Evolutionary conservation across 2,797 vertebrate species (phyloP).

Genomic region (Hoplostethus mediterraneus): DNA sequence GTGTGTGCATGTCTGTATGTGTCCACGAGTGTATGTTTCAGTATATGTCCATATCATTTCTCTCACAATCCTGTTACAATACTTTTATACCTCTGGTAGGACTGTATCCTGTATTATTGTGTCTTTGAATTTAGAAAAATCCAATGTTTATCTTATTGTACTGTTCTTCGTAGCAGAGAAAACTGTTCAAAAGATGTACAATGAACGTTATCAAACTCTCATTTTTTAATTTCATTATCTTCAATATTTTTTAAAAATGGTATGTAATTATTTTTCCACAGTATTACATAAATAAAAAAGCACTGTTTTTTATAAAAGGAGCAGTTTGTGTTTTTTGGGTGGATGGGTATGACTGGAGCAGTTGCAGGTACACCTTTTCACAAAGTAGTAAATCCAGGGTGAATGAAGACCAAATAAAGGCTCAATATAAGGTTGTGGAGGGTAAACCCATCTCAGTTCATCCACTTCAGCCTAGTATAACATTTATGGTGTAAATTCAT

Average conservation of each 20-base stretch:
- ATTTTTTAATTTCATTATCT: conserved; percentile 88
- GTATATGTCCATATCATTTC: conserved; percentile 84
- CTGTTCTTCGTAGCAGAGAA: conserved; percentile 89
- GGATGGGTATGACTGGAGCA: neutral
- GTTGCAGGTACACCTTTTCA: neutral
- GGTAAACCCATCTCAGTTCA: no score
- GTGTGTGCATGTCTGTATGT: conserved; percentile 33
- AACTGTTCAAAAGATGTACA: conserved; percentile 85
- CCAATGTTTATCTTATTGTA: conserved; percentile 88
- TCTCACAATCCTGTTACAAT: conserved; percentile 85
- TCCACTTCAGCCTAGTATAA: no score
- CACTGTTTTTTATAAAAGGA: conserved; percentile 87
- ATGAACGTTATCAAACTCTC: conserved; percentile 84
- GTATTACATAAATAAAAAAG: conserved; percentile 91
- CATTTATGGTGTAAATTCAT: no score
- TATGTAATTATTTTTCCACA: conserved; percentile 92
- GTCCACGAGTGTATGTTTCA: conserved; percentile 65
- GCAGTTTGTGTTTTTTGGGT: conserved; percentile 6
- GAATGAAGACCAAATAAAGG: neutral
- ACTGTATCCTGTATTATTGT: conserved; percentile 89
- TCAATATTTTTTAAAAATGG: conserved; percentile 90
- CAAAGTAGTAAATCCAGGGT: neutral
- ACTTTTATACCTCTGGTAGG: conserved; percentile 90
- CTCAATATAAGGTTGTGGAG: no score
- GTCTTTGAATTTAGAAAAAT: conserved; percentile 87